These are phyloP conservation scores for Fabriciana adippe DNA, from an alignment of 2,888 invertebrate genomes.

Conservation along the genomic window DNA sequence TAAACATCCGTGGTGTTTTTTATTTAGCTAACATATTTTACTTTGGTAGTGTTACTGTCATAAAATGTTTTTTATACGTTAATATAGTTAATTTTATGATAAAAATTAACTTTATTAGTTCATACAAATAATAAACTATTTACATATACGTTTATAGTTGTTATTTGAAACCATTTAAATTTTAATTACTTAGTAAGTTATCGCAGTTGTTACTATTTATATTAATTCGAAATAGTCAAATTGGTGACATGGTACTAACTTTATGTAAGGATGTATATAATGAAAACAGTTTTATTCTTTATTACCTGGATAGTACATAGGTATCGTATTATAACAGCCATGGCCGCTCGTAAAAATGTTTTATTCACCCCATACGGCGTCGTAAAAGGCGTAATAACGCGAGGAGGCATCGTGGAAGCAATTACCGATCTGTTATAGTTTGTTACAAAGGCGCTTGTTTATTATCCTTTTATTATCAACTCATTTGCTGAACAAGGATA, in stretches of 20 bases:
- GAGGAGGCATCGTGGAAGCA: conserved; percentile 81
- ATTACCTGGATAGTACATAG: conserved; percentile 48
- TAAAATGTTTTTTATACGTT: too few species aligned
- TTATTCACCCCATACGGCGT: conserved; percentile 82
- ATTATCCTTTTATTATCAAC: conserved; percentile 82
- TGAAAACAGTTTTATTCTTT: conserved; percentile 46
- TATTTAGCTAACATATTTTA: not conserved
- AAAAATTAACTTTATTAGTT: too few species aligned
- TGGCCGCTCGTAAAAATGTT: conserved; percentile 82
- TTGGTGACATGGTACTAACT: not conserved
- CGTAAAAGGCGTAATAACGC: conserved; percentile 83
- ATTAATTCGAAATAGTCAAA: too few species aligned
- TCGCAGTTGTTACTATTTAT: too few species aligned
- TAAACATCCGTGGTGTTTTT: not conserved
- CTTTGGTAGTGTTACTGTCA: too few species aligned
- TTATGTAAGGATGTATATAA: conserved; percentile 24
- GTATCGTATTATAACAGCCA: conserved; percentile 74
- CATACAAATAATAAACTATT: too few species aligned
- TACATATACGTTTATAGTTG: too few species aligned
- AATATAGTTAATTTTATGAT: too few species aligned
- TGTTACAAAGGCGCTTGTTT: conserved; percentile 82
- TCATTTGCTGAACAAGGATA: conserved; percentile 78
- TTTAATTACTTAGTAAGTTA: too few species aligned
- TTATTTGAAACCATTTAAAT: too few species aligned
- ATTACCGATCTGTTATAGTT: conserved; percentile 83